Conservation (phyloP, 2,113 vertebrate species). For the Ophthalmolycus amberensis region DNA sequence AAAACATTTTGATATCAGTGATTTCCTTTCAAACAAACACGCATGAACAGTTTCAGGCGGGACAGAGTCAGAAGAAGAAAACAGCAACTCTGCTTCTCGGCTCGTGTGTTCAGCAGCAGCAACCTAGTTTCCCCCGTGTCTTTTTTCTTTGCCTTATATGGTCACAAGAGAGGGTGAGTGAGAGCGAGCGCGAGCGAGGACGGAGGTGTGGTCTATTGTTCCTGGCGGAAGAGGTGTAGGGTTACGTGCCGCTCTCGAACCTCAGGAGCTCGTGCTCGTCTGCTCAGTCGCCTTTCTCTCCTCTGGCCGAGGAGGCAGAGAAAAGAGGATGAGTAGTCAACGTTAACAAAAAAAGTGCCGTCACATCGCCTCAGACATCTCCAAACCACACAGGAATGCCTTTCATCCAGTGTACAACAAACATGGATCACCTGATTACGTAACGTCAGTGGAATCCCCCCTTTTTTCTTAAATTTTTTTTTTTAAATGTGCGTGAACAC, state of each 20-base stretch:
- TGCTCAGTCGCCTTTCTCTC: constrained; percentile 37
- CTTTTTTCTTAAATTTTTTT: not conserved
- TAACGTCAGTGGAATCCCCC: constrained; percentile 64
- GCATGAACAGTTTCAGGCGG: constrained; percentile 45
- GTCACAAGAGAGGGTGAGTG: constrained; percentile 79
- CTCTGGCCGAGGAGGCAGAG: too few relatives aligned
- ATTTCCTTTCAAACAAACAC: constrained; percentile 51
- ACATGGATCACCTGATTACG: constrained; percentile 52
- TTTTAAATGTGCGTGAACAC: constrained; percentile 1
- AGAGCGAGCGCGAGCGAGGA: constrained; percentile 50
- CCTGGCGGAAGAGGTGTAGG: constrained; percentile 80
- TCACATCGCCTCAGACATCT: constrained; percentile 30
- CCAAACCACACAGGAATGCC: constrained; percentile 63
- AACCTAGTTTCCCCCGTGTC: constrained; percentile 66
- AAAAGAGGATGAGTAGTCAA: not conserved
- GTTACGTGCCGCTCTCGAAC: constrained; percentile 72
- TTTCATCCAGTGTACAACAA: constrained; percentile 52
- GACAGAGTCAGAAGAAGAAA: constrained; percentile 55
- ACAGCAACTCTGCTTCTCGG: constrained; percentile 63
- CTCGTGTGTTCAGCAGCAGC: constrained; percentile 60
- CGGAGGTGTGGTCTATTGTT: constrained; percentile 85
- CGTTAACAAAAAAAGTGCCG: constrained; percentile 2
- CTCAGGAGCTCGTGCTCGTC: constrained; percentile 69
- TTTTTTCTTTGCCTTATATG: constrained; percentile 85
- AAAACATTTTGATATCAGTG: not conserved